phyloP scores from a whole-genome alignment of 2,888 invertebrate species.

The Polydesmus complanatus region DNA sequence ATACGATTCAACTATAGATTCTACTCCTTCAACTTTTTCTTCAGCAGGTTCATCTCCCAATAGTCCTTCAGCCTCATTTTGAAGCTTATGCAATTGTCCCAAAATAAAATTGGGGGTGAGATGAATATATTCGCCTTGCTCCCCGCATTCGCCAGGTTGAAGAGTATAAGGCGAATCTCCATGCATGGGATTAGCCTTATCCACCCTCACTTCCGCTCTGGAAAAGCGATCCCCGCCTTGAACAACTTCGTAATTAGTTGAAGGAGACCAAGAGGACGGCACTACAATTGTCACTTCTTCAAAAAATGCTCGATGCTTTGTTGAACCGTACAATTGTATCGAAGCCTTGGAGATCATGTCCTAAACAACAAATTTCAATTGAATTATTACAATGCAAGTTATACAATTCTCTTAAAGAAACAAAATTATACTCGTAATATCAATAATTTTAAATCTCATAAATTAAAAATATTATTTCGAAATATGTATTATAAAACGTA shows the following conservation, averaged over 20 bases:
- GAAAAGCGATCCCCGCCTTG: constrained; percentile 16
- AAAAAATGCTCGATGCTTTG: constrained; percentile 24
- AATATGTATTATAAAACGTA: too few relatives aligned
- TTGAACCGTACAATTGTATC: constrained; percentile 25
- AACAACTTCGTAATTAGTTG: constrained; percentile 16
- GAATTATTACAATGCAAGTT: background rate
- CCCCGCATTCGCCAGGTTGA: constrained; percentile 26
- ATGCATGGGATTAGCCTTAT: constrained; percentile 23
- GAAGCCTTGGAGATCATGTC: constrained; percentile 26
- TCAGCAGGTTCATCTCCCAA: background rate
- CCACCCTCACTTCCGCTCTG: constrained; percentile 21
- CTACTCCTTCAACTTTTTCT: background rate
- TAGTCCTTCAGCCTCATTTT: constrained; percentile 2
- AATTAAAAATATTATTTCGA: background rate
- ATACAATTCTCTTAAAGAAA: background rate
- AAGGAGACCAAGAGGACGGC: constrained; percentile 26
- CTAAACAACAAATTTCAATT: constrained; percentile 23
- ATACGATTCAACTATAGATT: too few relatives aligned
- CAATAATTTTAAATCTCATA: background rate
- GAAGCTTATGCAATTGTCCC: background rate
- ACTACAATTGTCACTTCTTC: constrained; percentile 28
- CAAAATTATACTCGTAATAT: background rate
- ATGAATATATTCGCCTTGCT: constrained; percentile 25
- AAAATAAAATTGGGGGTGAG: constrained; percentile 21
- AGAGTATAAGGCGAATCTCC: constrained; percentile 25